Conservation (phyloP, 2,113 vertebrate genomes). For the Colistium nudipinnis region DNA sequence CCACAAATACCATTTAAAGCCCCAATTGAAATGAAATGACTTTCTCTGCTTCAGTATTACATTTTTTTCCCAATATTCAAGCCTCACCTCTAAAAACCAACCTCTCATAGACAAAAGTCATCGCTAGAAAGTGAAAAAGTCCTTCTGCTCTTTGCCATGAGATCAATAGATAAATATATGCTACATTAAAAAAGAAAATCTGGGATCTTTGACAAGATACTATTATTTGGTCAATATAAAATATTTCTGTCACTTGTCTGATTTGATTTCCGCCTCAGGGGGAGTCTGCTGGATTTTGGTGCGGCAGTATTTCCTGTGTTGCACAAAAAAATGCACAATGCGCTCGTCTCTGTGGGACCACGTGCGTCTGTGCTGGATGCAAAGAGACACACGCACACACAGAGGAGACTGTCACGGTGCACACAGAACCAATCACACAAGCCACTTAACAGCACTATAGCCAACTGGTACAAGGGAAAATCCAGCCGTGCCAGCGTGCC, state of each 20-base stretch:
- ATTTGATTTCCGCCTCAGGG: background rate
- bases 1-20: background rate
- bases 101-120: no score
- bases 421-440: slow-evolving; percentile 24
- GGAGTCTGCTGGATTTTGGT: background rate
- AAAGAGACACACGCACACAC: background rate
- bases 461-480: slow-evolving; percentile 32
- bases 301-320: background rate
- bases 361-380: slow-evolving; percentile 2
- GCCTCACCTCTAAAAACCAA: no score
- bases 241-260: slow-evolving; percentile 21
- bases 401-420: slow-evolving; percentile 9
- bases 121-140: no score
- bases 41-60: no score
- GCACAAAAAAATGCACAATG: background rate
- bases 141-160: background rate
- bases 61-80: no score
- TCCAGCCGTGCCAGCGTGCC: slow-evolving; percentile 44
- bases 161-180: slow-evolving; percentile 23
- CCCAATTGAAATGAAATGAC: no score
- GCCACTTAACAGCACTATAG: slow-evolving; percentile 45
- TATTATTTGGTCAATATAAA: slow-evolving; percentile 28
- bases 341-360: background rate
- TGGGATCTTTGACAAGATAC: slow-evolving; percentile 3
- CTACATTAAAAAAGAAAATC: slow-evolving; percentile 16